Conservation (phyloP, 1,140 invertebrate species). For the Lethrus apterus region DNA sequence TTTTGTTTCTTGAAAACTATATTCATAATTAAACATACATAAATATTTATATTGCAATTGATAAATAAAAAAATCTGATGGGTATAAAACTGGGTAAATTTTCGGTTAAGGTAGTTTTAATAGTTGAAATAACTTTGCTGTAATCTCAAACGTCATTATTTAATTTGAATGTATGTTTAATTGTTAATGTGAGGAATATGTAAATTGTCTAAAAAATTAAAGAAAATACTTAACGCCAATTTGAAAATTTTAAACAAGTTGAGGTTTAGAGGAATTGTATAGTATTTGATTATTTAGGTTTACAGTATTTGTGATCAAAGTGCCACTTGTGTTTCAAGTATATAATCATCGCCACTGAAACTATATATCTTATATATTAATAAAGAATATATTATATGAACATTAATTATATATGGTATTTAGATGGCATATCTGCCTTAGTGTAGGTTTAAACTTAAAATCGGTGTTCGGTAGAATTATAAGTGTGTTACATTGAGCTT, state of each 20-base stretch:
- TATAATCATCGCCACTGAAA: constrained; percentile 40
- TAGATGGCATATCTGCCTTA: constrained; percentile 30
- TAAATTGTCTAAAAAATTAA: no score
- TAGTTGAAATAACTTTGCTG: no score
- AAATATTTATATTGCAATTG: no score
- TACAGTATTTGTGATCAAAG: constrained; percentile 42
- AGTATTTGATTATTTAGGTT: constrained; percentile 38
- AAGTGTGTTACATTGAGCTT: constrained; percentile 32
- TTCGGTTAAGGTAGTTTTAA: no score
- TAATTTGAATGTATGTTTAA: no score
- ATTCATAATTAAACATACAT: no score
- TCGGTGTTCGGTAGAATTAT: constrained; percentile 38
- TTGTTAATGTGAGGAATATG: no score
- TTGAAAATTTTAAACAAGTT: no score
- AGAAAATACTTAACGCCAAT: constrained; percentile 8
- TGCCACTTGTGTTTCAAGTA: constrained; percentile 42
- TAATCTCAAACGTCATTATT: no score
- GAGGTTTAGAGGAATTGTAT: constrained; percentile 8
- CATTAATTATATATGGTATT: constrained; percentile 27
- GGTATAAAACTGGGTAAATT: no score
- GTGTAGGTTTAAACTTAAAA: constrained; percentile 28
- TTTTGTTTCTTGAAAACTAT: no score
- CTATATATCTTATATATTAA: constrained; percentile 36
- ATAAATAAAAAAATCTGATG: no score
- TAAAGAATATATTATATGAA: constrained; percentile 33